These are phyloP conservation scores for Aleadryas rufinucha DNA, from an alignment of 2,113 vertebrate genomes.

Conservation along the genomic window DNA sequence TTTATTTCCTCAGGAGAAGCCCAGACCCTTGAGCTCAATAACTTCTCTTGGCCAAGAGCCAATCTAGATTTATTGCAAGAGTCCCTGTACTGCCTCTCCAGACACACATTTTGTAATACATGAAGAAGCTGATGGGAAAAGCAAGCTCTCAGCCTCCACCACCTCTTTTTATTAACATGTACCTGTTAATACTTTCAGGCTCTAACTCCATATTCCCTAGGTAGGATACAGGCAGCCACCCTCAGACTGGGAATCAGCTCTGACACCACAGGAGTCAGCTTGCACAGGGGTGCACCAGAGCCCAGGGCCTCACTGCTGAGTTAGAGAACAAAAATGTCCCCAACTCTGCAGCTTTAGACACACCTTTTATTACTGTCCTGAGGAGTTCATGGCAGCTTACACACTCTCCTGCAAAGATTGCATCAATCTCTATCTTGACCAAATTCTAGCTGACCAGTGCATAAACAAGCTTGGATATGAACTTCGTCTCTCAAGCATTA, in stretches of 20 bases:
- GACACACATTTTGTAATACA: slow-evolving; percentile 19
- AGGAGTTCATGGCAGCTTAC: not conserved
- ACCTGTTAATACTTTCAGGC: not conserved
- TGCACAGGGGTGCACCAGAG: not conserved
- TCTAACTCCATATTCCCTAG: not conserved
- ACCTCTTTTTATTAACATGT: not conserved
- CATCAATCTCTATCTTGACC: not conserved
- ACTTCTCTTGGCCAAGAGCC: slow-evolving; percentile 65
- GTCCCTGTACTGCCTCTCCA: slow-evolving; percentile 7
- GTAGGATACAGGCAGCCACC: not conserved
- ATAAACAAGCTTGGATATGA: not conserved
- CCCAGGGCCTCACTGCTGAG: not conserved
- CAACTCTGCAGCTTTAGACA: not conserved
- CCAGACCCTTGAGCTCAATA: slow-evolving; percentile 49
- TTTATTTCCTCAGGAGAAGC: slow-evolving; percentile 57
- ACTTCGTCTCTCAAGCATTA: not conserved
- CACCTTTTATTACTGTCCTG: not conserved
- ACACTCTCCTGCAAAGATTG: not conserved
- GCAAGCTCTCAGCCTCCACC: not conserved
- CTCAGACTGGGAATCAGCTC: not conserved
- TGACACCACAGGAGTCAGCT: not conserved
- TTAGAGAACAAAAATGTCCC: not conserved
- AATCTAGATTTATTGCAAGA: slow-evolving; percentile 56
- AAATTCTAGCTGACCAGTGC: not conserved
- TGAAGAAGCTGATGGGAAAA: not conserved